A percentile compares a stretch with the other conserved stretches of the same genome.
These are phyloP conservation scores for Perca schrenkii DNA, from an alignment of 2,113 vertebrate species.

Conservation along the genomic window DNA sequence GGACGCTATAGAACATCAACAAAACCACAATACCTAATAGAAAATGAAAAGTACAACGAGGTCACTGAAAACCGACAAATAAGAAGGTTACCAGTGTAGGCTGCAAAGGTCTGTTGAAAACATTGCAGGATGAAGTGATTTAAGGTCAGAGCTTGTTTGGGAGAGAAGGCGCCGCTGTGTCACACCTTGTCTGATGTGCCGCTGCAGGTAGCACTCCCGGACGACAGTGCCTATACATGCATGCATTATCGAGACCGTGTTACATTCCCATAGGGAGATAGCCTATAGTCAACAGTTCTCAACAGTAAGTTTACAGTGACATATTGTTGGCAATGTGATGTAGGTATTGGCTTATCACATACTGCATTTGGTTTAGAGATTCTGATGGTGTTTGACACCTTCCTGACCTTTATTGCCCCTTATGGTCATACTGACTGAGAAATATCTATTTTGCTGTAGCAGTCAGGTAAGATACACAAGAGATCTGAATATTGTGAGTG, in stretches of 20 bases:
- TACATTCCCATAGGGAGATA: neutral
- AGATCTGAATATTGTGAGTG: neutral
- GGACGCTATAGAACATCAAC: neutral
- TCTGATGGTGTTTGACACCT: constrained; percentile 22
- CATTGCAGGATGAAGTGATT: constrained; percentile 37
- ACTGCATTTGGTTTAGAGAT: neutral
- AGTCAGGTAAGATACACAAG: neutral
- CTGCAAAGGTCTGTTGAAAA: constrained; percentile 24
- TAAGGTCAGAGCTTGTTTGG: constrained; percentile 63
- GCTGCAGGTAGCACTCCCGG: constrained; percentile 48
- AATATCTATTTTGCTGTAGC: neutral
- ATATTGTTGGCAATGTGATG: constrained; percentile 19
- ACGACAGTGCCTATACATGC: neutral
- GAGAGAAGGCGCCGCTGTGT: constrained; percentile 23
- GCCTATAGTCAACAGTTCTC: neutral
- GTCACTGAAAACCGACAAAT: neutral
- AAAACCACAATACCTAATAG: neutral
- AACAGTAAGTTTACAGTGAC: constrained; percentile 1
- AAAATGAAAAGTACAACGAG: neutral
- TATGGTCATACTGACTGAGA: constrained; percentile 5
- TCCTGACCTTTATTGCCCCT: neutral
- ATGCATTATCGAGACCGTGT: constrained; percentile 6
- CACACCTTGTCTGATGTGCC: constrained; percentile 44
- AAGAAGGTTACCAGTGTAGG: neutral
- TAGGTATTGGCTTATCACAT: neutral